Evolutionary conservation across 2,113 vertebrate species (phyloP), one percentile per base, ranked within the genome.

Genomic region (Addax nasomaculatus): DNA sequence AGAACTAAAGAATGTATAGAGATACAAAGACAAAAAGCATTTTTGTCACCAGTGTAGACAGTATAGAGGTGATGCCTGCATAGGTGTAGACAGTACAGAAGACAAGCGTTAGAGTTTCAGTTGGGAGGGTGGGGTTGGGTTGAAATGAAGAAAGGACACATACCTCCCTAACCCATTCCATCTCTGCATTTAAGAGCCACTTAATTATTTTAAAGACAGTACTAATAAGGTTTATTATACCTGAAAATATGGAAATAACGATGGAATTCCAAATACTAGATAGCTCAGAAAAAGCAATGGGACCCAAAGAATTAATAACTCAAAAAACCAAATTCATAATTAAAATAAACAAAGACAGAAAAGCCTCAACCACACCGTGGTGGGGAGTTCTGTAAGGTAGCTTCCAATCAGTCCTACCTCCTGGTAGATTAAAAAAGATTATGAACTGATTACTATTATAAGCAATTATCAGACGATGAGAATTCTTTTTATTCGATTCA

Each of bases 251-350:
- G 10, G 7, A 95, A 89, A 94, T 73, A 43, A 96, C 73, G 30
- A 93, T 27, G n/a, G 43, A 16, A 73, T 64, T 95, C 85, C 36
- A 29, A 81, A 81, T 60, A 80, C 33, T 49, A 80, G 7, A 55
- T 45, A 93, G 80, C 36, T 96, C 33, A 88, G 43, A 89, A 88
- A 91, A 95, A 53, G 51, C 25, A 97, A 83, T 3, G 29, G 17
- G 67, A 90, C 39, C 43, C 33, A 94, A 96, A 64, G 79, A 92
- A 84, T 92, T 92, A 85, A 60, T 47, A 97, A 87, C 11, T 64
- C n/a, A 39, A 79, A 93, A 85, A 93, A 83, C 6, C 14, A 86
- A 96, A 90, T 64, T 79, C 9, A 36, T 43, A 67, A 79, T 78
- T 93, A 90, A 87, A 94, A 83, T 27, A 84, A 85, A 90, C 27